A percentile compares a stretch with the other conserved stretches of the same genome.
phyloP scores from a whole-genome alignment of 1,140 invertebrate species.

The Megalonaias nervosa region DNA sequence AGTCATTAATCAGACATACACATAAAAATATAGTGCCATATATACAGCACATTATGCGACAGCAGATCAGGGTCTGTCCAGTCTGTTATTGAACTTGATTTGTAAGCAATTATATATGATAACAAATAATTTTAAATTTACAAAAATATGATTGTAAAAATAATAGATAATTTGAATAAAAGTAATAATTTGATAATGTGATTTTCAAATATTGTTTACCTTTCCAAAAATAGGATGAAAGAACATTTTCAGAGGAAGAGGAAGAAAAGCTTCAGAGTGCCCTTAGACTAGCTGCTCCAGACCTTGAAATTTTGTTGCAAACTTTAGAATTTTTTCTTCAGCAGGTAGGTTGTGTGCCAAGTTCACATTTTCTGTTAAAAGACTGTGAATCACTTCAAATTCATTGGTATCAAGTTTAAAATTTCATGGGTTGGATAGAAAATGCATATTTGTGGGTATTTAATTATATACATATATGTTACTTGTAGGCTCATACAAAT shows the following conservation, averaged over 20 bases:
- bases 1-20: too few species aligned
- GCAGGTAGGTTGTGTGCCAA: conserved; percentile 49
- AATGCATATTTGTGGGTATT: too few species aligned
- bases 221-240: conserved; percentile 58
- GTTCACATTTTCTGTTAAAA: background rate
- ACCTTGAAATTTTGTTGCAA: conserved; percentile 63
- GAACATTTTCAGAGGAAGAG: conserved; percentile 67
- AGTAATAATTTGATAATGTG: background rate
- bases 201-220: background rate
- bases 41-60: too few species aligned
- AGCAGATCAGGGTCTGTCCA: background rate
- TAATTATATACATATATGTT: too few species aligned
- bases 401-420: too few species aligned
- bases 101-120: background rate
- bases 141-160: background rate
- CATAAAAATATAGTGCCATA: too few species aligned
- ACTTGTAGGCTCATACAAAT: too few species aligned
- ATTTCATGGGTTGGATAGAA: too few species aligned
- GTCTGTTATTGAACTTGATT: background rate
- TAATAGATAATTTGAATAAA: background rate
- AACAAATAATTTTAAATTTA: background rate
- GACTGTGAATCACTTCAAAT: too few species aligned
- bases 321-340: conserved; percentile 69
- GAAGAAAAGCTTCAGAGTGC: conserved; percentile 64
- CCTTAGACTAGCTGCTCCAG: conserved; percentile 51